Conservation (phyloP, 2,888 invertebrate species). For the Eupithecia centaureata region DNA sequence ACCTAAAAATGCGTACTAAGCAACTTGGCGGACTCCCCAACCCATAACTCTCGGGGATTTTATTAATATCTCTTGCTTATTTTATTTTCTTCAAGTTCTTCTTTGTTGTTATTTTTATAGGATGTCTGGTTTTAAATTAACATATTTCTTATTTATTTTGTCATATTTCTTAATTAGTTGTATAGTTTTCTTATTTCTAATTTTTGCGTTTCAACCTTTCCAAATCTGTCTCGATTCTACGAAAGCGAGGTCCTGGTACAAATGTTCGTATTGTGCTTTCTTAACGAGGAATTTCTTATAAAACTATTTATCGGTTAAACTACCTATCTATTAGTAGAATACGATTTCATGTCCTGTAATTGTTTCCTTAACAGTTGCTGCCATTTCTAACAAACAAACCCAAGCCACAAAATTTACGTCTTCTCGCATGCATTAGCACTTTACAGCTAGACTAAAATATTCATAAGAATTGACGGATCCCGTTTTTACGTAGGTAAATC, state of each 20-base stretch:
- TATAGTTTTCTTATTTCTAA: too few relatives aligned
- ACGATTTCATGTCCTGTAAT: background rate
- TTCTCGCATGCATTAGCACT: background rate
- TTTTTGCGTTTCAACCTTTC: too few relatives aligned
- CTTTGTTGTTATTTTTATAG: background rate
- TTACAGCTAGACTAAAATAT: background rate
- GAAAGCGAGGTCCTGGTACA: too few relatives aligned
- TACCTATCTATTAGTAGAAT: background rate
- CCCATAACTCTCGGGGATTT: background rate
- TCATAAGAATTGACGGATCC: constrained; percentile 4
- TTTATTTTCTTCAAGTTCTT: background rate
- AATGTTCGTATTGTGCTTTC: too few relatives aligned
- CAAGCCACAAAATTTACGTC: background rate
- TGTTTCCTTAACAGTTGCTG: too few relatives aligned
- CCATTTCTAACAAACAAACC: background rate
- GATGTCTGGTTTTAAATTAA: background rate
- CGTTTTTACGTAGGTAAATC: constrained; percentile 1
- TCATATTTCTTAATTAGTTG: too few relatives aligned
- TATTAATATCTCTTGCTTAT: background rate
- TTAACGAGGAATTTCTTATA: background rate
- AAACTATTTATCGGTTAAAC: background rate
- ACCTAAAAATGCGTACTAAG: background rate
- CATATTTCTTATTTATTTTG: too few relatives aligned
- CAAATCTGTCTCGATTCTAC: too few relatives aligned
- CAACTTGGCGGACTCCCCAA: background rate